These are phyloP conservation scores for Polia nebulosa DNA, from an alignment of 2,888 invertebrate species.

Conservation along the genomic window DNA sequence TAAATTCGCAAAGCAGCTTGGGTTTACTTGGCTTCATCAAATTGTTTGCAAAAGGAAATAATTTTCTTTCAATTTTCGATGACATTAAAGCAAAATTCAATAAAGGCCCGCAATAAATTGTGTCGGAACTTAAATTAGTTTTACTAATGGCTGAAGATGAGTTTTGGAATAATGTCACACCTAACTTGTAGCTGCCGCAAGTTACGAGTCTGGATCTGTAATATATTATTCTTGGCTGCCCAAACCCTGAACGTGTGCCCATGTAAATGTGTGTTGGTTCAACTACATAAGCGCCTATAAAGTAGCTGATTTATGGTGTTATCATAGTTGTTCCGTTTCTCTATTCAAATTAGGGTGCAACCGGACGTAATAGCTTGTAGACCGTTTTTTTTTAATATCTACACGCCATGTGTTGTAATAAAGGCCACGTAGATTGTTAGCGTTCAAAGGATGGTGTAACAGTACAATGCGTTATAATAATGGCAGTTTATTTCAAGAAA, in stretches of 20 bases:
- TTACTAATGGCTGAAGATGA: slow-evolving; percentile 3
- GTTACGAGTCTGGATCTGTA: slow-evolving; percentile 18
- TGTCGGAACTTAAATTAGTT: slow-evolving; percentile 32
- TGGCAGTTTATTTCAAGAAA: slow-evolving; percentile 31
- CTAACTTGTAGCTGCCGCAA: slow-evolving; percentile 7
- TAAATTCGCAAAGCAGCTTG: slow-evolving; percentile 29
- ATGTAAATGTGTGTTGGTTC: slow-evolving; percentile 64
- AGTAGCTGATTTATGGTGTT: slow-evolving; percentile 71
- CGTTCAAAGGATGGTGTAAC: slow-evolving; percentile 15
- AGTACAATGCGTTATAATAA: slow-evolving; percentile 5
- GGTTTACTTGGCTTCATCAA: slow-evolving; percentile 23
- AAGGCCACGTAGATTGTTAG: slow-evolving; percentile 20
- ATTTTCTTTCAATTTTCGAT: slow-evolving; percentile 29
- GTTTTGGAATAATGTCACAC: slow-evolving; percentile 31
- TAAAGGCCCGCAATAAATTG: slow-evolving; percentile 16
- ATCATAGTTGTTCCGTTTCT: slow-evolving; percentile 65
- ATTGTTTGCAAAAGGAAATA: slow-evolving; percentile 21
- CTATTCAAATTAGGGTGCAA: slow-evolving; percentile 63
- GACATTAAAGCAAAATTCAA: slow-evolving; percentile 1
- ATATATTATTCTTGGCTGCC: slow-evolving; percentile 39
- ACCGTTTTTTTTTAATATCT: slow-evolving; percentile 54
- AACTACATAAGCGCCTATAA: slow-evolving; percentile 65
- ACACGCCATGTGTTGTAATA: slow-evolving; percentile 45
- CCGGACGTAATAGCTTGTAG: slow-evolving; percentile 47
- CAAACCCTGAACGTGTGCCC: slow-evolving; percentile 44